These are phyloP conservation scores for Schizothorax lantsangensis DNA, from an alignment of 2,797 vertebrate genomes.

Conservation along the genomic window DNA sequence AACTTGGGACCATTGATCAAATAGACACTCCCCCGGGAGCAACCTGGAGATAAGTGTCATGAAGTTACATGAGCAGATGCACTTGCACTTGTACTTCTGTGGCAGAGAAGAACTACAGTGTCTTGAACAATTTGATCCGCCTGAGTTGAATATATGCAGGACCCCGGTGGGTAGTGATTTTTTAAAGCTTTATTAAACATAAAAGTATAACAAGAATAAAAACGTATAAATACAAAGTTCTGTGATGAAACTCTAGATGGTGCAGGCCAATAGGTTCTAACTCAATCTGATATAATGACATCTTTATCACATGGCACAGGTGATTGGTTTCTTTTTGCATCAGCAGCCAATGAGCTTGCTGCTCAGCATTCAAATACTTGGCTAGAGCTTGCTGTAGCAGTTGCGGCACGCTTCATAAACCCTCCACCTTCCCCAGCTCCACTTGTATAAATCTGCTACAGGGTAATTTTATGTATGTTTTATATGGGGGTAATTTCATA, in stretches of 20 bases:
- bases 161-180: background rate
- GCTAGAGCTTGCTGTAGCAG: background rate
- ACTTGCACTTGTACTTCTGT: background rate
- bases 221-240: background rate
- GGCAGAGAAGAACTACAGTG: background rate
- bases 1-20: background rate
- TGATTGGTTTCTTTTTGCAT: background rate
- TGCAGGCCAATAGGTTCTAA: background rate
- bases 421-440: background rate
- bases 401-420: background rate
- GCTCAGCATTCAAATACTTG: background rate
- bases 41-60: background rate
- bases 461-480: background rate
- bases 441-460: background rate
- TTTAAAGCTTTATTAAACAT: background rate
- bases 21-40: background rate
- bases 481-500: background rate
- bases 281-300: background rate
- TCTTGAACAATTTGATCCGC: background rate
- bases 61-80: background rate
- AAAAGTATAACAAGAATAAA: background rate
- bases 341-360: background rate
- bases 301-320: background rate
- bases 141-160: background rate
- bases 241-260: background rate